Percentiles rank a stretch among this genome's conserved stretches.
These are phyloP conservation scores for Melanotus villosus DNA, from an alignment of 2,888 invertebrate species.

Conservation along the genomic window DNA sequence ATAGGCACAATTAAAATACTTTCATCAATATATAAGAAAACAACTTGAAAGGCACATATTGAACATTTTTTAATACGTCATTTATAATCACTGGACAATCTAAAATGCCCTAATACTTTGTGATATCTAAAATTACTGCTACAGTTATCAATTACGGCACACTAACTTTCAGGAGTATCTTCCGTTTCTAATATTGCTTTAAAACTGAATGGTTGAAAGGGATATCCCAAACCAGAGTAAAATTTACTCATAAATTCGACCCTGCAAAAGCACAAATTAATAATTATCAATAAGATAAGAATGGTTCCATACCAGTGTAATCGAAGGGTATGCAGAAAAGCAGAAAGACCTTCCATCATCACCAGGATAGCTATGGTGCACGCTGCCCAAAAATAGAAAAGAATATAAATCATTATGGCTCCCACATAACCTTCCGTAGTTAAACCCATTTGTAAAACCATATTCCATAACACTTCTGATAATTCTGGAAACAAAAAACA, in stretches of 20 bases:
- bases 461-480: conserved; percentile 85
- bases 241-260: conserved; percentile 86
- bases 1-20: too few species aligned
- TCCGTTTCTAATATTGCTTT: conserved; percentile 70
- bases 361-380: conserved; percentile 88
- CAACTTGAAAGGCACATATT: conserved; percentile 6
- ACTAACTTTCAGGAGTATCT: conserved; percentile 46
- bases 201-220: conserved; percentile 79
- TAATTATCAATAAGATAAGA: too few species aligned
- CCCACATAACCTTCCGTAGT: conserved; percentile 63
- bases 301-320: conserved; percentile 87
- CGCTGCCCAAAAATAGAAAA: conserved; percentile 84
- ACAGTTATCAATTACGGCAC: not conserved
- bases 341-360: conserved; percentile 92
- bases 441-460: conserved; percentile 72
- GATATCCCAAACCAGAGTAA: conserved; percentile 77
- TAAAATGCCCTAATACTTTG: conserved; percentile 5
- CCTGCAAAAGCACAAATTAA: conserved; percentile 67
- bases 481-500: conserved; percentile 72
- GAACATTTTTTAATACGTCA: not conserved
- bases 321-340: conserved; percentile 90
- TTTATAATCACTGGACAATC: not conserved
- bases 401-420: conserved; percentile 72
- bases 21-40: not conserved
- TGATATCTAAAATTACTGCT: not conserved